Conservation (phyloP, 2,888 invertebrate species). For the Orthonevra nobilis region DNA sequence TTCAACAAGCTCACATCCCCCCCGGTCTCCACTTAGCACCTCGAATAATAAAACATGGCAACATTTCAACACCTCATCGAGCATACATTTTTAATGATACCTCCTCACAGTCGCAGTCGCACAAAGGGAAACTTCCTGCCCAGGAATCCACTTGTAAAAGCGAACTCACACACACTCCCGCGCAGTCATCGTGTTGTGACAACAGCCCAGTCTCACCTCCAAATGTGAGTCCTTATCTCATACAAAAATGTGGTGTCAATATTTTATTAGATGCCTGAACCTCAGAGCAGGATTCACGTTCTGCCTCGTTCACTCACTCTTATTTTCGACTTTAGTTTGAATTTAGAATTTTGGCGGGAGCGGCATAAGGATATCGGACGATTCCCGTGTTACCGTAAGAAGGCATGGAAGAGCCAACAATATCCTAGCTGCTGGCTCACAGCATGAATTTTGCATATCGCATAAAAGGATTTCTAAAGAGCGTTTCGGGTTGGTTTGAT, state of each 20-base stretch:
- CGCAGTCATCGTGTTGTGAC: slow-evolving; percentile 40
- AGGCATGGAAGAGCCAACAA: slow-evolving; percentile 19
- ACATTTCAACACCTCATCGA: slow-evolving; percentile 68
- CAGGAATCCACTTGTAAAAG: slow-evolving; percentile 66
- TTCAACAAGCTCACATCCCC: slow-evolving; percentile 18
- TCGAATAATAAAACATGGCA: slow-evolving; percentile 31
- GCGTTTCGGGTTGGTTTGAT: slow-evolving; percentile 58
- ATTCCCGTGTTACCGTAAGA: slow-evolving; percentile 8
- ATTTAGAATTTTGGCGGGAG: slow-evolving; percentile 30
- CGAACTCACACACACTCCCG: slow-evolving; percentile 30
- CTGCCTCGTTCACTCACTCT: no score
- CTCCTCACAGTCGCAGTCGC: slow-evolving; percentile 53
- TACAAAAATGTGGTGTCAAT: slow-evolving; percentile 52
- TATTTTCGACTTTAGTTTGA: slow-evolving; percentile 39
- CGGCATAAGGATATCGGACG: slow-evolving; percentile 28
- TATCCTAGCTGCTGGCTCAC: slow-evolving; percentile 43
- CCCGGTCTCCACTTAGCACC: slow-evolving; percentile 31
- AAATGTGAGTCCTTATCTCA: slow-evolving; percentile 14
- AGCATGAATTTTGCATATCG: slow-evolving; percentile 66
- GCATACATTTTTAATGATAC: slow-evolving; percentile 68
- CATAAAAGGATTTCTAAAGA: slow-evolving; percentile 70
- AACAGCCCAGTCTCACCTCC: background rate
- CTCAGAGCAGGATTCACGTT: slow-evolving; percentile 31
- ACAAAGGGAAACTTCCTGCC: slow-evolving; percentile 66
- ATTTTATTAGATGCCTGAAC: slow-evolving; percentile 57